phyloP scores from a whole-genome alignment of 2,113 vertebrate species.

The Tricholaema leucomelas region DNA sequence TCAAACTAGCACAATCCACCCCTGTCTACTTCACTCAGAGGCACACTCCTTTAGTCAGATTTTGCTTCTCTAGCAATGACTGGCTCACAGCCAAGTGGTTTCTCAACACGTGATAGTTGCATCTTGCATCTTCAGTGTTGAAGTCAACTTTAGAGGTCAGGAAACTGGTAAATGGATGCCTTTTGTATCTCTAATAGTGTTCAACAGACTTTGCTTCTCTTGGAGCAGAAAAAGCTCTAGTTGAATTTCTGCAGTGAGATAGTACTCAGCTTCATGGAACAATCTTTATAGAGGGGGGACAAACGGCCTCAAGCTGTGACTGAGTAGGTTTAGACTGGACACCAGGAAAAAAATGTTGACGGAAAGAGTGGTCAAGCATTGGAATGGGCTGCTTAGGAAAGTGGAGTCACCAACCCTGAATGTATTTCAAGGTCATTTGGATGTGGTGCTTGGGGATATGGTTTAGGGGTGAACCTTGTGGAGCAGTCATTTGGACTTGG shows the following conservation, averaged over 20 bases:
- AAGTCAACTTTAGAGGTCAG: neutral
- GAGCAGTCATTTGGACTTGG: too few relatives aligned
- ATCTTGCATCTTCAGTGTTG: neutral
- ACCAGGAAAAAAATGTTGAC: too few relatives aligned
- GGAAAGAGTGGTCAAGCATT: too few relatives aligned
- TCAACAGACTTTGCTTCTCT: neutral
- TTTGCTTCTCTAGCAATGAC: neutral
- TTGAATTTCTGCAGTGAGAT: neutral
- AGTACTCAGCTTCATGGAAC: neutral
- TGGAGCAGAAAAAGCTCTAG: neutral
- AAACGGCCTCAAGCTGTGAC: neutral
- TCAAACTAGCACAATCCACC: too few relatives aligned
- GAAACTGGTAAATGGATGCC: neutral
- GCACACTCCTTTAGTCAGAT: neutral
- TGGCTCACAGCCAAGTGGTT: neutral
- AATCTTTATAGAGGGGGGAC: neutral
- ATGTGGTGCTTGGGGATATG: too few relatives aligned
- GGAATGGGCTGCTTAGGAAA: too few relatives aligned
- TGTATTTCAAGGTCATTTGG: too few relatives aligned
- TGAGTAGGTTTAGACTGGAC: too few relatives aligned
- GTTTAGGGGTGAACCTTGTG: too few relatives aligned
- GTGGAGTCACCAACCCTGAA: too few relatives aligned
- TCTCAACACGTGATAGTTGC: rapidly evolving
- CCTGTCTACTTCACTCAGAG: too few relatives aligned
- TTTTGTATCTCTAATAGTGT: neutral